phyloP scores from a whole-genome alignment of 2,113 vertebrate genomes.

The Butastur rufipennis region DNA sequence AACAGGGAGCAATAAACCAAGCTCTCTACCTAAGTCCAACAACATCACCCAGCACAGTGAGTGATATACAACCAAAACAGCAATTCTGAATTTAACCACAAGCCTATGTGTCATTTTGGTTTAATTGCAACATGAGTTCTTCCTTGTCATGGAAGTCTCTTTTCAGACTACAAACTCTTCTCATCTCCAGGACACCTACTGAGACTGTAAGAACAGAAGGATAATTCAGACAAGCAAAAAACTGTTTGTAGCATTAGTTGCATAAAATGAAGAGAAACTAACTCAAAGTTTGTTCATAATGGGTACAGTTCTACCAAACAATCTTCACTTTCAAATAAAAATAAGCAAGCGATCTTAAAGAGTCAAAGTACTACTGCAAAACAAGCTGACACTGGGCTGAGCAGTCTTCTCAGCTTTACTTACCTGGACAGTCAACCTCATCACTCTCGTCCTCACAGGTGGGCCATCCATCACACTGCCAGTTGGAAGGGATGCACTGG shows the following conservation, averaged over 20 bases:
- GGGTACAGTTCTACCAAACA: background rate
- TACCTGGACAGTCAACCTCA: conserved; percentile 92
- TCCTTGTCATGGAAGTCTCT: background rate
- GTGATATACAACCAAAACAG: background rate
- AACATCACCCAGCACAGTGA: background rate
- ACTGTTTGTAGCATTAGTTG: background rate
- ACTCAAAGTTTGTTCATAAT: background rate
- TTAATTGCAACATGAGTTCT: background rate
- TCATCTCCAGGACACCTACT: background rate
- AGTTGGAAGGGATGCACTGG: conserved; percentile 93
- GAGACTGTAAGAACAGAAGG: background rate
- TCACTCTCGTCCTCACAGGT: conserved; percentile 95
- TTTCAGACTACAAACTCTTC: background rate
- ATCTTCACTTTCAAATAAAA: background rate
- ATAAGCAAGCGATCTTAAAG: background rate
- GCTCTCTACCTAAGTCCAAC: background rate
- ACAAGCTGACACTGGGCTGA: background rate
- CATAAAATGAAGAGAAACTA: background rate
- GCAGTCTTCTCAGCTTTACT: conserved; percentile 6
- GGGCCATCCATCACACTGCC: conserved; percentile 95
- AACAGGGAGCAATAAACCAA: background rate
- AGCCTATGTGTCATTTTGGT: background rate
- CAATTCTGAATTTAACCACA: background rate
- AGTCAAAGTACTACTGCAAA: background rate
- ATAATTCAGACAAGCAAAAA: background rate